These are phyloP conservation scores for Muntiacus muntjak DNA, from an alignment of 2,113 vertebrate species.

Conservation along the genomic window DNA sequence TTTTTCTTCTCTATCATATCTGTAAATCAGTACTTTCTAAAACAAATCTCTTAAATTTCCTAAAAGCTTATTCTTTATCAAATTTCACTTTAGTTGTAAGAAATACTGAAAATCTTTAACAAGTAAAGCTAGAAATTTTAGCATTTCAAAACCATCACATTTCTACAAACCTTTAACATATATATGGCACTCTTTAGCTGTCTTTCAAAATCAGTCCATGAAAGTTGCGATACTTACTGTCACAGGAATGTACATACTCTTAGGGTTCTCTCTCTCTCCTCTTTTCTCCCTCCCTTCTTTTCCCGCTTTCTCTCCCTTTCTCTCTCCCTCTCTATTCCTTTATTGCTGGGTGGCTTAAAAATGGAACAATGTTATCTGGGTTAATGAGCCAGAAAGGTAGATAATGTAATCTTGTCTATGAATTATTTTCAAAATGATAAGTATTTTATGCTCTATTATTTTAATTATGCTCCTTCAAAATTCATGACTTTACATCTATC, in stretches of 20 bases:
- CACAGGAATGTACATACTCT: background rate
- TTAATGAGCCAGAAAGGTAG: background rate
- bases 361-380: background rate
- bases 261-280: background rate
- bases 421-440: constrained; percentile 1
- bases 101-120: background rate
- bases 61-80: background rate
- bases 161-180: background rate
- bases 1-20: background rate
- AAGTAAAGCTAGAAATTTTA: background rate
- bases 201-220: background rate
- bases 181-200: background rate
- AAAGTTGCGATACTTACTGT: background rate
- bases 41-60: background rate
- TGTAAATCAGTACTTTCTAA: background rate
- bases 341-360: background rate
- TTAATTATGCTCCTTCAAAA: background rate
- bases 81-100: background rate
- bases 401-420: background rate
- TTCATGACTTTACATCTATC: background rate
- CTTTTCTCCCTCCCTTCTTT: background rate
- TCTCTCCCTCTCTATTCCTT: background rate
- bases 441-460: background rate
- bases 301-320: background rate
- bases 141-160: background rate